phyloP scores from a whole-genome alignment of 1,140 invertebrate species.

The Magallana angulata region DNA sequence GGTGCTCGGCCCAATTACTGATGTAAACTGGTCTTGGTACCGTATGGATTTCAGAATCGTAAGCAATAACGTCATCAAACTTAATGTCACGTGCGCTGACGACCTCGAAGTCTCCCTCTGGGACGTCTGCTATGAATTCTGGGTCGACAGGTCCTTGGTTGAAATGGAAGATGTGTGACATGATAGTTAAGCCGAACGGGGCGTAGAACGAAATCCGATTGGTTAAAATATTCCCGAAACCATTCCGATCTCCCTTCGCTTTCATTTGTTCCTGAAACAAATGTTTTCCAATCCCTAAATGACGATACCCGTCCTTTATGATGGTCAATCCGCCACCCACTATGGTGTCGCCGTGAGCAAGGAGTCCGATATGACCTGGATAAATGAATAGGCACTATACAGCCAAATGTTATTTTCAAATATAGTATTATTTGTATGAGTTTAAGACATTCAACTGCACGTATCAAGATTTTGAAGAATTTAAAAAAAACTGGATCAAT shows the following conservation, averaged over 20 bases:
- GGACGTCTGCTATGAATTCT: constrained; percentile 51
- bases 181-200: constrained; percentile 68
- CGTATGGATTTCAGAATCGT: constrained; percentile 65
- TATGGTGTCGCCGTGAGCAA: constrained; percentile 56
- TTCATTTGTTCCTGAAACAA: constrained; percentile 63
- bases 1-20: constrained; percentile 60
- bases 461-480: too few relatives aligned
- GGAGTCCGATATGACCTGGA: constrained; percentile 66
- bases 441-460: too few relatives aligned
- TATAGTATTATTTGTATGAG: too few relatives aligned
- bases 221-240: constrained; percentile 61
- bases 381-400: neutral
- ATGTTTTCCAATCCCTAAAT: constrained; percentile 60
- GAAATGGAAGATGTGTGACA: constrained; percentile 65
- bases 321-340: constrained; percentile 67
- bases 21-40: constrained; percentile 62
- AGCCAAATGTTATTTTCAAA: neutral
- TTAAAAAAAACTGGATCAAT: too few relatives aligned
- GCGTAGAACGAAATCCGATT: constrained; percentile 65
- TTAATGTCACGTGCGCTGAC: constrained; percentile 53
- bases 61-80: constrained; percentile 63
- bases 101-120: constrained; percentile 60
- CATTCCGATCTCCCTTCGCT: constrained; percentile 63
- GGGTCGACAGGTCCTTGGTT: constrained; percentile 63
- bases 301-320: constrained; percentile 62